Evolutionary conservation across 2,797 vertebrate species (phyloP), one percentile per base, ranked within the genome.

Genomic region (Lepilemur ruficaudatus): DNA sequence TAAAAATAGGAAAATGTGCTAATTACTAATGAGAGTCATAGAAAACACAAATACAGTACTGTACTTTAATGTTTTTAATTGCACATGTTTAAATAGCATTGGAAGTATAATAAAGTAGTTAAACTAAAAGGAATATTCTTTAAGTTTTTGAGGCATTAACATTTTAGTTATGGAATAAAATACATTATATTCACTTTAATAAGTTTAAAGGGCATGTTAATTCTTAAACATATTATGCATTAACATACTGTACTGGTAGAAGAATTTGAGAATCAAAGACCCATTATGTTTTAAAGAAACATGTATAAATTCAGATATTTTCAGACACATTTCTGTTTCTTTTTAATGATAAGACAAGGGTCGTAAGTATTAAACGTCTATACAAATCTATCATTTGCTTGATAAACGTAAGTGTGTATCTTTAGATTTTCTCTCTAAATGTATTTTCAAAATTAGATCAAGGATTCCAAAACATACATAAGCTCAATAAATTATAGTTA

Each of bases 401-500:
- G 14, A 89, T 89, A 91, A 48, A 46, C 22, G 35, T 30, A 50
- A 57, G 63, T 92, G 13, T n/a, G 4, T 20, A 52, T 46, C 9
- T 63, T 69, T 65, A 67, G n/a, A 59, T 83, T 65, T 75, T 65
- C 32, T 72, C 1, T 88, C 8, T 72, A 17, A 22, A 72, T 65
- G 25, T 61, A 57, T 46, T 92, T 90, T 41, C 59, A 95, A 95
- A 98, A 92, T 10, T 94, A 25, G 5, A 15, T 18, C 72, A 97
- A 41, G 6, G n/a, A 85, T 73, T 90, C n/a, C 3, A 4, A 61
- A 79, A 35, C 9, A 48, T 80, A 59, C 82, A 90, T 95, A 94
- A 96, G 48, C 73, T 95, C 88, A 97, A 80, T 55, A 84, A 97
- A 96, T 50, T 79, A 95, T 95, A 97, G 72, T 89, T 98, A 88